Evolutionary conservation across 2,113 vertebrate species (phyloP).

Genomic region (Neotragus pygmaeus): DNA sequence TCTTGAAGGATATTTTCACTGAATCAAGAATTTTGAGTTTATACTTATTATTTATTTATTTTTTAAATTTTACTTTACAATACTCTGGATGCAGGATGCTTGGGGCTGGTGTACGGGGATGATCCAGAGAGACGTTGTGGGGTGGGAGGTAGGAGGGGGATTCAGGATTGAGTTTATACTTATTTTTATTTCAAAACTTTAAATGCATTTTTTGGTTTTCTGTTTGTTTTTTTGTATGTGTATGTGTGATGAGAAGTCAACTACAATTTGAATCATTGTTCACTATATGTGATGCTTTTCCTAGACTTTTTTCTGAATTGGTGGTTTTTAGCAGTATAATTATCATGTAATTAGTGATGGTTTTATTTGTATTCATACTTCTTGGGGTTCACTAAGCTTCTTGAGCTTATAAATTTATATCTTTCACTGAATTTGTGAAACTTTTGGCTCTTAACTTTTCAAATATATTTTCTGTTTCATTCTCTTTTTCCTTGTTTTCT

Average conservation of each 20-base stretch:
- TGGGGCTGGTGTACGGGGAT: too few relatives aligned
- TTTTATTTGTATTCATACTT: slow-evolving; percentile 5
- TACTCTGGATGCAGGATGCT: too few relatives aligned
- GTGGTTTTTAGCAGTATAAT: neutral
- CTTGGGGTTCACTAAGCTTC: neutral
- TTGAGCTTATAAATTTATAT: slow-evolving; percentile 25
- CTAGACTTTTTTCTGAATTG: neutral
- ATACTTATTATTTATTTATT: neutral
- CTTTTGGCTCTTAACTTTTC: slow-evolving; percentile 8
- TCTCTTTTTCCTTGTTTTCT: neutral
- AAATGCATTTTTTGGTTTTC: neutral
- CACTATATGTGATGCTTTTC: neutral
- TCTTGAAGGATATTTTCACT: slow-evolving; percentile 21
- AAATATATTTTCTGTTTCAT: neutral
- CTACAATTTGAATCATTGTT: neutral
- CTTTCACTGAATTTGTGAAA: neutral
- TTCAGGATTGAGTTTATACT: neutral
- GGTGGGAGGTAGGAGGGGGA: too few relatives aligned
- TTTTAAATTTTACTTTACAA: too few relatives aligned
- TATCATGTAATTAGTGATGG: neutral
- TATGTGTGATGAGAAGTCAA: neutral
- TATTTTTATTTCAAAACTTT: neutral
- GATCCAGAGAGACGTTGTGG: too few relatives aligned
- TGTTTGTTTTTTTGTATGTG: neutral
- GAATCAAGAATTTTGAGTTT: neutral